phyloP scores from a whole-genome alignment of 2,888 invertebrate species.

The Pseudococcus jackbeardsleyi region DNA sequence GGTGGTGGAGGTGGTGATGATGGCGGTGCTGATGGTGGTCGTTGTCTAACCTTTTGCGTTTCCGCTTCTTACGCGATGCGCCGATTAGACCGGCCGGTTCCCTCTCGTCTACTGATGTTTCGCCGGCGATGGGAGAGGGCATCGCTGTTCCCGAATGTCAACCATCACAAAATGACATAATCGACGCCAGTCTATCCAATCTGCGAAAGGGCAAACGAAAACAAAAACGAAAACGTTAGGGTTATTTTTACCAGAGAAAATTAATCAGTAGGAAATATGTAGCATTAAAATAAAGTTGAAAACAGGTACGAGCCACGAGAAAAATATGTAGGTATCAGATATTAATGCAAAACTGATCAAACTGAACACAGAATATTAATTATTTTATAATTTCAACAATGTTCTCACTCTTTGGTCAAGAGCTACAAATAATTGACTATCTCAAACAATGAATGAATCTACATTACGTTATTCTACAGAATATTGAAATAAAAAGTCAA shows the following conservation, averaged over 20 bases:
- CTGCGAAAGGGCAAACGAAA: conserved; percentile 40
- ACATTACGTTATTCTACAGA: too few relatives aligned
- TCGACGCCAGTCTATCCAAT: conserved; percentile 61
- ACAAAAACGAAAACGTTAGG: not conserved
- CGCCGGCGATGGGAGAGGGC: conserved; percentile 65
- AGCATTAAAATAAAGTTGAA: too few relatives aligned
- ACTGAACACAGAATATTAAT: too few relatives aligned
- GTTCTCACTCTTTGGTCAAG: too few relatives aligned
- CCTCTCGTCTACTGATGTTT: conserved; percentile 65
- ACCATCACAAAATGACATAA: conserved; percentile 65
- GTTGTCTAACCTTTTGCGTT: conserved; percentile 59
- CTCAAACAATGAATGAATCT: too few relatives aligned
- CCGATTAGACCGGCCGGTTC: conserved; percentile 57
- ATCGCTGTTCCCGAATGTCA: conserved; percentile 65
- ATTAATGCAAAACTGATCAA: too few relatives aligned
- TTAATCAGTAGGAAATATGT: not conserved
- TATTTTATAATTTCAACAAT: too few relatives aligned
- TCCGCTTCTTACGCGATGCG: conserved; percentile 62
- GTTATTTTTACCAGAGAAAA: not conserved
- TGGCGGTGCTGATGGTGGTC: conserved; percentile 58
- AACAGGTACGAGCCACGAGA: too few relatives aligned
- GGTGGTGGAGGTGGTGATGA: conserved; percentile 9
- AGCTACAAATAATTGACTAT: too few relatives aligned
- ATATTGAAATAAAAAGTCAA: too few relatives aligned
- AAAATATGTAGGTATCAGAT: too few relatives aligned